phyloP scores from a whole-genome alignment of 1,140 invertebrate species.

The Periplaneta americana region DNA sequence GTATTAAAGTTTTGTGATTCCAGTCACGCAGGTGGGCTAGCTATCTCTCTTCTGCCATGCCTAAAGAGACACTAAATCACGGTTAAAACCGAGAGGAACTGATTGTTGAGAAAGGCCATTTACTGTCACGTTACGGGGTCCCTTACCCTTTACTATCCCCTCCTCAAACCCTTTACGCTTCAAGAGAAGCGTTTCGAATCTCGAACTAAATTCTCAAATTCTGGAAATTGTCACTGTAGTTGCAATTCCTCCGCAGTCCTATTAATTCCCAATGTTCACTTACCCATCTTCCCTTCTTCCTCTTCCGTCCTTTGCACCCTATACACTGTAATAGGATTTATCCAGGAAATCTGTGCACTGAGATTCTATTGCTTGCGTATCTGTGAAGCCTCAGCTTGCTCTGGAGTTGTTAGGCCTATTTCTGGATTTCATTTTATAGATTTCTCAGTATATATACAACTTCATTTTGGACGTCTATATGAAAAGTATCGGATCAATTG shows the following conservation, averaged over 20 bases:
- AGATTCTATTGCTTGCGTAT: too few species aligned
- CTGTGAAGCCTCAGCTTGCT: too few species aligned
- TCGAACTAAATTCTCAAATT: neutral
- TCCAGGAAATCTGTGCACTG: too few species aligned
- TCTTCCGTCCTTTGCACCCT: too few species aligned
- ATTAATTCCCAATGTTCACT: neutral
- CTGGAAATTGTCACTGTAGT: neutral
- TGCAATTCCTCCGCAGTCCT: neutral
- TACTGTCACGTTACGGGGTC: neutral
- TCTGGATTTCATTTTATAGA: too few species aligned
- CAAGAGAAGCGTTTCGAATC: neutral
- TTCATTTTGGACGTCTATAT: too few species aligned
- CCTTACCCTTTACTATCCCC: neutral
- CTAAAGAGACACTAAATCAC: neutral
- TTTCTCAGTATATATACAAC: too few species aligned
- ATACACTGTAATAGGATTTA: neutral
- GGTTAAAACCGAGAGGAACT: neutral
- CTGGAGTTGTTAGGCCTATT: too few species aligned
- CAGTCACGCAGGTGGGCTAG: neutral
- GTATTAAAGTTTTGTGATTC: neutral
- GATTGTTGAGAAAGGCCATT: neutral
- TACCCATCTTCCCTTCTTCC: too few species aligned
- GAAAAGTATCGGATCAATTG: too few species aligned
- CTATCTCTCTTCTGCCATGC: neutral
- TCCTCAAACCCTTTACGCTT: neutral